Conservation (phyloP, 2,888 invertebrate genomes). For the Phortica okadai region DNA sequence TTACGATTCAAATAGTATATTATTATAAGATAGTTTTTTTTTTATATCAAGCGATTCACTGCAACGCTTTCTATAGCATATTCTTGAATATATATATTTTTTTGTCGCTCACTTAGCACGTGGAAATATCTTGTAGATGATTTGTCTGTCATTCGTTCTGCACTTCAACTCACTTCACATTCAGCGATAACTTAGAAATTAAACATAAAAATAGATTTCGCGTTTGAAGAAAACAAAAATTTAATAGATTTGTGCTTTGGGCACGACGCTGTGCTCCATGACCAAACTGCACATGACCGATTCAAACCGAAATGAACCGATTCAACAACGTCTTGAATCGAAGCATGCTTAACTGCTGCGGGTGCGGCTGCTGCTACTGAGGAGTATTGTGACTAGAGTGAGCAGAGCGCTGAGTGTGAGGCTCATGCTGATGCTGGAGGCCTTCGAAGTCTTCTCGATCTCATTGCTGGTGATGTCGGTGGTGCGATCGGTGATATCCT, state of each 20-base stretch:
- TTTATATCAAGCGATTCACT: conserved; percentile 16
- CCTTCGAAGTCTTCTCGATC: conserved; percentile 48
- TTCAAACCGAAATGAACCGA: neutral
- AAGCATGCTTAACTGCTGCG: conserved; percentile 58
- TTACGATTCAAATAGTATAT: no score
- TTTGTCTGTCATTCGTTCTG: neutral
- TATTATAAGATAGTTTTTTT: neutral
- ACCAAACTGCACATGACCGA: neutral
- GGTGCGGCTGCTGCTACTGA: conserved; percentile 41
- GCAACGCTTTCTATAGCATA: no score
- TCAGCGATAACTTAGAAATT: conserved; percentile 17
- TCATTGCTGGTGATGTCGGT: conserved; percentile 50
- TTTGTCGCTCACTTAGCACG: neutral
- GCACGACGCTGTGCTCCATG: neutral
- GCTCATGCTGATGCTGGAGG: conserved; percentile 29
- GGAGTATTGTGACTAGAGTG: conserved; percentile 66
- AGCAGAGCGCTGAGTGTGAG: conserved; percentile 53
- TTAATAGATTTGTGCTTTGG: neutral
- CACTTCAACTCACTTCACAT: neutral
- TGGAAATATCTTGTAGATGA: no score
- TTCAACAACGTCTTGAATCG: neutral
- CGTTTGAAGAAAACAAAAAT: conserved; percentile 23
- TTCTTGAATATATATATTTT: neutral
- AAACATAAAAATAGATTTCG: conserved; percentile 32
- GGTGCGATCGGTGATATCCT: conserved; percentile 57